These are phyloP conservation scores for Tipula unca DNA, from an alignment of 2,888 invertebrate species.

Conservation along the genomic window DNA sequence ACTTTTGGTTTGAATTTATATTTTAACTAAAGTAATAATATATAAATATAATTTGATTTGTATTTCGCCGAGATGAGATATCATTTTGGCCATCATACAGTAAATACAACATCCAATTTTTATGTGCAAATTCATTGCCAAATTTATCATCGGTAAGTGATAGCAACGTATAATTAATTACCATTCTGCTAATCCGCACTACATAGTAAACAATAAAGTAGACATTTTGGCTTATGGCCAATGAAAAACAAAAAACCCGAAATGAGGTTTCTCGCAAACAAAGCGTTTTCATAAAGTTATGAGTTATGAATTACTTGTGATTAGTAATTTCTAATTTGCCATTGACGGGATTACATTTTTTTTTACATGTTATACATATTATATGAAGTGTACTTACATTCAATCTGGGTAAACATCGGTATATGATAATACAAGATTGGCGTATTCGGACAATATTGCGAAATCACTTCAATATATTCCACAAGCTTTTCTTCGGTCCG, in stretches of 20 bases:
- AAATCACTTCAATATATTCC: slow-evolving; percentile 56
- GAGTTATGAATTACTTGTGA: neutral
- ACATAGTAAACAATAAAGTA: slow-evolving; percentile 19
- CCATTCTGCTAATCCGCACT: neutral
- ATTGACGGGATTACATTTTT: no score
- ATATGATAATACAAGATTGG: slow-evolving; percentile 81
- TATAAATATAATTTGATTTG: no score
- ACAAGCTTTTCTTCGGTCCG: slow-evolving; percentile 50
- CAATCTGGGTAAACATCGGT: slow-evolving; percentile 60
- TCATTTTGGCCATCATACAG: neutral
- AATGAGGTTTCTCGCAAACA: neutral
- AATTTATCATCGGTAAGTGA: neutral
- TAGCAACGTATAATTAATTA: neutral
- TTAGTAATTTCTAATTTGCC: neutral
- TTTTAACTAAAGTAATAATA: no score
- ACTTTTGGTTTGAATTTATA: no score
- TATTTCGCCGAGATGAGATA: neutral
- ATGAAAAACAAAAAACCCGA: neutral
- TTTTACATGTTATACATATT: slow-evolving; percentile 19
- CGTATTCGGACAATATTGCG: slow-evolving; percentile 60
- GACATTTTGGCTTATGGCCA: neutral
- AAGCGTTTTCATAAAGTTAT: neutral
- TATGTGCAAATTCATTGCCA: neutral
- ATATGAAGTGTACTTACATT: slow-evolving; percentile 61
- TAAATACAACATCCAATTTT: neutral